Evolutionary conservation across 1,140 invertebrate genomes (phyloP).

Genomic region (Drosophila nebulosa): DNA sequence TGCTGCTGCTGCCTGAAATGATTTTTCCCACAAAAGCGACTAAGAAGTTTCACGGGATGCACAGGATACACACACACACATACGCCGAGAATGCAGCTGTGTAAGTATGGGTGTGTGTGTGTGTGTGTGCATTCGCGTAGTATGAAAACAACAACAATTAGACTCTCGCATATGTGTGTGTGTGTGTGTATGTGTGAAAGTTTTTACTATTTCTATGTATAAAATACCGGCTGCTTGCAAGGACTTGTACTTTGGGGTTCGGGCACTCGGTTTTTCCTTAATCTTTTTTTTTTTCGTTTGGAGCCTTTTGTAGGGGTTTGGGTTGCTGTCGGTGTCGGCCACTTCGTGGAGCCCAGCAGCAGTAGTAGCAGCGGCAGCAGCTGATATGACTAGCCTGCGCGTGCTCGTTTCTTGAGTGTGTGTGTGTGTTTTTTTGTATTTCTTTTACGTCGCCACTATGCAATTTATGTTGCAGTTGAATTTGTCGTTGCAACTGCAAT

Average conservation of each 20-base stretch:
- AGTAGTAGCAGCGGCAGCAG: slow-evolving; percentile 37
- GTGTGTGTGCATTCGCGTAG: slow-evolving; percentile 18
- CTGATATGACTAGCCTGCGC: slow-evolving; percentile 61
- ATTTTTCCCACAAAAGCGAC: slow-evolving; percentile 32
- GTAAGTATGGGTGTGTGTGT: slow-evolving; percentile 7
- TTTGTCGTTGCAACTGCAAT: not conserved
- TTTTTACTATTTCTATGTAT: slow-evolving; percentile 37
- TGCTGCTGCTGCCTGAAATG: slow-evolving; percentile 5
- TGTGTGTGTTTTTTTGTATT: not conserved
- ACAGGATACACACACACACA: slow-evolving; percentile 37
- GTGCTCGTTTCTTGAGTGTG: slow-evolving; percentile 48
- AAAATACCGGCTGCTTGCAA: slow-evolving; percentile 44
- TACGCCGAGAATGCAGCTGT: not conserved
- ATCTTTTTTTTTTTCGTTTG: too few relatives aligned
- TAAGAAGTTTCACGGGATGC: slow-evolving; percentile 51
- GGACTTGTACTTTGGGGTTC: slow-evolving; percentile 13
- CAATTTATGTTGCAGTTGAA: not conserved
- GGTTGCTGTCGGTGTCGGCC: slow-evolving; percentile 40
- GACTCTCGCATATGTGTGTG: not conserved
- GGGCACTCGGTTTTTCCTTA: not conserved
- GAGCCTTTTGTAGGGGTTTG: not conserved
- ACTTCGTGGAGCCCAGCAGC: slow-evolving; percentile 18
- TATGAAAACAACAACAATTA: not conserved
- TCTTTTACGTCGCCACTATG: slow-evolving; percentile 46
- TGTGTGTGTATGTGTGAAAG: slow-evolving; percentile 21